Evolutionary conservation across 2,888 invertebrate species (phyloP).

Genomic region (Arge pagana): DNA sequence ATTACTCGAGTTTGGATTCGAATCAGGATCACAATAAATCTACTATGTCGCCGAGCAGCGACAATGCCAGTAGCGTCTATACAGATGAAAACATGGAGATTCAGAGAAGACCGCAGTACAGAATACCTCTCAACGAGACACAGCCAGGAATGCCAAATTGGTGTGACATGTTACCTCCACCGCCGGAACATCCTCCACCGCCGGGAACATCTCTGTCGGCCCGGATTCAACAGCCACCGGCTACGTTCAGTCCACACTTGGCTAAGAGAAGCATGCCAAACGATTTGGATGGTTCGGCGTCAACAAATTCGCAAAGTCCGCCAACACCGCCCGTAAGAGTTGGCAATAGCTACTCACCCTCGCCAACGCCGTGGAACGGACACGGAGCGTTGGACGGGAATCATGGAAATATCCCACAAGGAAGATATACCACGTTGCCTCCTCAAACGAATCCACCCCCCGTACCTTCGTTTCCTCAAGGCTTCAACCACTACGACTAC

Average conservation of each 20-base stretch:
- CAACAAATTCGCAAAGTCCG: constrained; percentile 51
- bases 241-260: constrained; percentile 51
- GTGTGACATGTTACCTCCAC: constrained; percentile 70
- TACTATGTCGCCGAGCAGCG: constrained; percentile 54
- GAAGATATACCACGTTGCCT: constrained; percentile 52
- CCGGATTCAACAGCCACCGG: constrained; percentile 36
- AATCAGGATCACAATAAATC: constrained; percentile 55
- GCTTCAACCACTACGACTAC: constrained; percentile 52
- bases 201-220: constrained; percentile 49
- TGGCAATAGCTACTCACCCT: constrained; percentile 42
- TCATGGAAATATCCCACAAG: constrained; percentile 40
- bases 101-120: constrained; percentile 42
- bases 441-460: constrained; percentile 54
- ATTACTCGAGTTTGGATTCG: constrained; percentile 55
- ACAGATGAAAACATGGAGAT: constrained; percentile 49
- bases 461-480: constrained; percentile 51
- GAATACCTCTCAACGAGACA: constrained; percentile 32
- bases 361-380: constrained; percentile 51
- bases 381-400: constrained; percentile 41
- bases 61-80: constrained; percentile 54
- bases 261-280: constrained; percentile 48
- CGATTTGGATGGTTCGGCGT: constrained; percentile 46
- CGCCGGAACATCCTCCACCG: constrained; percentile 65
- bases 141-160: constrained; percentile 60
- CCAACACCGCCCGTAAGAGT: constrained; percentile 51